These are phyloP conservation scores for Crotalus horridus DNA, from an alignment of 2,113 vertebrate genomes.

Conservation along the genomic window DNA sequence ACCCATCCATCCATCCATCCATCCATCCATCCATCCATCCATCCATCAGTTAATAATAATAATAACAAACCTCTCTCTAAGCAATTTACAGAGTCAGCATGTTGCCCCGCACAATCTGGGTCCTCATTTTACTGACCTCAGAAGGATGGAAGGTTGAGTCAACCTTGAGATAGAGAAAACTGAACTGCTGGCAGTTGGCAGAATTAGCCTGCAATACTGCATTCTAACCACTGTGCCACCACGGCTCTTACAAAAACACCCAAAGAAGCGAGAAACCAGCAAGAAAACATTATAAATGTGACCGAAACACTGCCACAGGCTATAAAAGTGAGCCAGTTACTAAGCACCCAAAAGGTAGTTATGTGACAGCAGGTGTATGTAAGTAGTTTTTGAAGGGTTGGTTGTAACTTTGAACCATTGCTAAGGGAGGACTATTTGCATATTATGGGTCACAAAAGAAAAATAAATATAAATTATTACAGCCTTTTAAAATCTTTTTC, in stretches of 20 bases:
- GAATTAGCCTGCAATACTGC: not conserved
- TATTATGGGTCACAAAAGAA: not conserved
- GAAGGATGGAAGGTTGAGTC: not conserved
- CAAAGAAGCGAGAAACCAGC: not conserved
- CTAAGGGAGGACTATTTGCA: not conserved
- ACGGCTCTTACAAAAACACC: not conserved
- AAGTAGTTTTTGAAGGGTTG: not conserved
- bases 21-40: no score
- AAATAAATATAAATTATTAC: not conserved
- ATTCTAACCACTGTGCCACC: not conserved
- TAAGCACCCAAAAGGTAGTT: not conserved
- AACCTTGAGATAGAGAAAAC: not conserved
- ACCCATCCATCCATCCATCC: no score
- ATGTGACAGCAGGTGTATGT: not conserved
- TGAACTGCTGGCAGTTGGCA: not conserved
- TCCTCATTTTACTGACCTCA: not conserved
- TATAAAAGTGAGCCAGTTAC: not conserved
- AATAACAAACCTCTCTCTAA: not conserved
- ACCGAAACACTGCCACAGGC: not conserved
- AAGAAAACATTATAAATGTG: not conserved
- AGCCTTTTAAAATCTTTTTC: slow-evolving; percentile 5
- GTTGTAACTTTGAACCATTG: not conserved
- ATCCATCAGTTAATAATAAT: no score
- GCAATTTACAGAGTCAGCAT: not conserved
- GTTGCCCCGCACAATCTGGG: not conserved